These are phyloP conservation scores for Oreotrochilus melanogaster DNA, from an alignment of 2,113 vertebrate species.

Conservation along the genomic window DNA sequence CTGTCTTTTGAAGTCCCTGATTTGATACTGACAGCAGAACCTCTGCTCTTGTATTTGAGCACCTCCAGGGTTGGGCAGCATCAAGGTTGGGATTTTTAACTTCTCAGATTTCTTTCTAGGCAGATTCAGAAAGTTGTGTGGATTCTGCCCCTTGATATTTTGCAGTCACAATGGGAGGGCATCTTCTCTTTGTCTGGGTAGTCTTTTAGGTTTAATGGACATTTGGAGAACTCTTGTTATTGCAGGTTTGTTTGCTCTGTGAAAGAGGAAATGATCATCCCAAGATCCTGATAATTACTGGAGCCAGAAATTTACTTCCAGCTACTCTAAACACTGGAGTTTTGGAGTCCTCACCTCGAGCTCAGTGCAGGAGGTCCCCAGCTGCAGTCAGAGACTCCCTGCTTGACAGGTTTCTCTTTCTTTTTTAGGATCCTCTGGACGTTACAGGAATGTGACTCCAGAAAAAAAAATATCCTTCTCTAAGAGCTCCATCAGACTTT, in stretches of 20 bases:
- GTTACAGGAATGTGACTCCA: background rate
- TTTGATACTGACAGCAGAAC: background rate
- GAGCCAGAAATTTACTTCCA: background rate
- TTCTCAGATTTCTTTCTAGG: background rate
- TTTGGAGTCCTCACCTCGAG: background rate
- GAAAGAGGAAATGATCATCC: background rate
- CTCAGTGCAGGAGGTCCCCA: background rate
- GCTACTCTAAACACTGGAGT: background rate
- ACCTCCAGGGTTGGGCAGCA: background rate
- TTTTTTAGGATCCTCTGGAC: background rate
- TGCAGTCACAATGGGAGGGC: background rate
- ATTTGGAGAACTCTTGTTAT: background rate
- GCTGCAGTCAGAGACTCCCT: background rate
- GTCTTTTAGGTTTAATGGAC: background rate
- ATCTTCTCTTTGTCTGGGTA: background rate
- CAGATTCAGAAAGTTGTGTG: background rate
- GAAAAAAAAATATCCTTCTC: background rate
- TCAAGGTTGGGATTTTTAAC: background rate
- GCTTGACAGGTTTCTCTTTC: background rate
- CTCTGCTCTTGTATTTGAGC: background rate
- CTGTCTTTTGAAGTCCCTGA: background rate
- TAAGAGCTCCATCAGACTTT: fast-evolving
- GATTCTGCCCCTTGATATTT: background rate
- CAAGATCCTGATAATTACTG: background rate
- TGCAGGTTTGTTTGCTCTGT: background rate